A percentile compares a stretch with the other conserved stretches of the same genome.
Conservation (phyloP, 2,888 invertebrate genomes). For the Pristionchus entomophagus region DNA sequence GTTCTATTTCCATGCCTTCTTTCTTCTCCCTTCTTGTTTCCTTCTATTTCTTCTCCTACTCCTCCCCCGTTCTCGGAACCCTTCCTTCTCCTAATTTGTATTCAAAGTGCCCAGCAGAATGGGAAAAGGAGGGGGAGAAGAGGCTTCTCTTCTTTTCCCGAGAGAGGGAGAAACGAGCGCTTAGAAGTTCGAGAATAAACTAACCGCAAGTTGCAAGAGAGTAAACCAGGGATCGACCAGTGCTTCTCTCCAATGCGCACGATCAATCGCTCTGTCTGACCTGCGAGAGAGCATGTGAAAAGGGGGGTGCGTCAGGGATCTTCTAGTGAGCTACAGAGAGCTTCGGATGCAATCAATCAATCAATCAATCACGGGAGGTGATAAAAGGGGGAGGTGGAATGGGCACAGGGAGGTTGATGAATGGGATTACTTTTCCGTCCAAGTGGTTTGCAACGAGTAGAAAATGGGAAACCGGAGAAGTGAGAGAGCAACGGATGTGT, state of each 20-base stretch:
- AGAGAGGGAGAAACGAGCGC: background rate
- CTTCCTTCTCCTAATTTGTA: background rate
- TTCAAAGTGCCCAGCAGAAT: slow-evolving; percentile 13
- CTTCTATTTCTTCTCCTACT: too few species aligned
- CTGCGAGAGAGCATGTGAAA: background rate
- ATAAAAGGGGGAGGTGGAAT: background rate
- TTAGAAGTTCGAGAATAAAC: too few species aligned
- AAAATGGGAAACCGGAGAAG: too few species aligned
- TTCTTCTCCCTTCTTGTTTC: too few species aligned
- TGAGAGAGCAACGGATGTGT: too few species aligned
- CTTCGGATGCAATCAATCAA: background rate
- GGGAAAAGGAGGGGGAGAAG: background rate
- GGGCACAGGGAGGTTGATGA: too few species aligned
- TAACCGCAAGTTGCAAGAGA: too few species aligned
- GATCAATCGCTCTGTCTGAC: background rate
- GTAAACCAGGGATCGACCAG: too few species aligned
- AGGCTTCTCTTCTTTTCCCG: too few species aligned
- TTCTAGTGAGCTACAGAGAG: background rate
- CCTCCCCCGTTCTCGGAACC: background rate
- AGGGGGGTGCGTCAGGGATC: background rate
- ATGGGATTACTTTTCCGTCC: too few species aligned
- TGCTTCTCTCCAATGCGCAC: background rate
- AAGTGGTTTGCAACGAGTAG: too few species aligned
- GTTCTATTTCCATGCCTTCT: too few species aligned
- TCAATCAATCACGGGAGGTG: background rate